These are phyloP conservation scores for Diplodus sargus DNA, from an alignment of 2,797 vertebrate species.

Conservation along the genomic window DNA sequence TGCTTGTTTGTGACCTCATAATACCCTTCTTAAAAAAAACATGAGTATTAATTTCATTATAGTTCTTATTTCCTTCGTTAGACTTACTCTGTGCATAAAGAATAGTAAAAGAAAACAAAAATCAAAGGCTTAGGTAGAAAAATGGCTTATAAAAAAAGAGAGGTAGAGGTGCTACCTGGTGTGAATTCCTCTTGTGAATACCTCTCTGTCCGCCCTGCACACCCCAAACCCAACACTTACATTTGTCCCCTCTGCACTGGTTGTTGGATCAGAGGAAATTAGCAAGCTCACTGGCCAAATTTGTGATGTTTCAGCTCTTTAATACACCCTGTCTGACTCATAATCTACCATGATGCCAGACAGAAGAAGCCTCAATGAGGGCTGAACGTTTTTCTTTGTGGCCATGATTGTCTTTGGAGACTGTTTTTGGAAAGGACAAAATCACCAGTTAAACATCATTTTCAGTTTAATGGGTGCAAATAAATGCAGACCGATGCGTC, in stretches of 20 bases:
- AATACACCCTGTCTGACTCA: constrained; percentile 56
- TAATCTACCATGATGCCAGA: constrained; percentile 44
- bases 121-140: too few relatives aligned
- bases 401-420: constrained; percentile 21
- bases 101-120: too few relatives aligned
- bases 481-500: constrained; percentile 26
- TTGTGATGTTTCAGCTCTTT: constrained; percentile 59
- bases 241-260: constrained; percentile 25
- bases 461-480: constrained; percentile 35
- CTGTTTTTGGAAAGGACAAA: constrained; percentile 9
- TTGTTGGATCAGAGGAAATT: constrained; percentile 66
- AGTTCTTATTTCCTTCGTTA: too few relatives aligned
- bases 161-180: background rate
- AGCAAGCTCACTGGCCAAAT: constrained; percentile 56
- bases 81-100: too few relatives aligned
- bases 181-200: constrained; percentile 8
- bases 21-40: too few relatives aligned
- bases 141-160: too few relatives aligned
- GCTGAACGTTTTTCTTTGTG: constrained; percentile 34
- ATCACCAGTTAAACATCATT: constrained; percentile 26
- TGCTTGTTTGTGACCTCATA: too few relatives aligned
- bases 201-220: constrained; percentile 16
- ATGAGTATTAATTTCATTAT: too few relatives aligned
- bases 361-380: constrained; percentile 39
- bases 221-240: background rate